Conservation (phyloP, 2,113 vertebrate species). For the Mionectes macconnelli region DNA sequence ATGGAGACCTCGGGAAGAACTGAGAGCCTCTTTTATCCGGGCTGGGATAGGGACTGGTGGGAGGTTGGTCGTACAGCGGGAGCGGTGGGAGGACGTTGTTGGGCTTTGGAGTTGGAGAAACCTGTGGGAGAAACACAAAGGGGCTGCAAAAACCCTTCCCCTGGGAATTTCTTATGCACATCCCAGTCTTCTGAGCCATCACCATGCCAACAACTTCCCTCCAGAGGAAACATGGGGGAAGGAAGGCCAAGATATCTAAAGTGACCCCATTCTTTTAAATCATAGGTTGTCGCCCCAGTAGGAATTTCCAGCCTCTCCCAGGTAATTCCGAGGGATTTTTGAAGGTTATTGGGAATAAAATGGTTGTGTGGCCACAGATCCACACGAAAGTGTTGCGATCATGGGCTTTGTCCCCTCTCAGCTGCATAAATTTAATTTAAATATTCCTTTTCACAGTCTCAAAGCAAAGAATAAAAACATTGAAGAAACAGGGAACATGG, state of each 20-base stretch:
- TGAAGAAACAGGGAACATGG: not conserved
- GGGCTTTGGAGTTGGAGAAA: constrained; percentile 80
- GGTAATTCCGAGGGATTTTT: not conserved
- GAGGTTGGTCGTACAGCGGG: constrained; percentile 92
- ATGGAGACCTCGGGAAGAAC: constrained; percentile 87
- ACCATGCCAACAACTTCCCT: not conserved
- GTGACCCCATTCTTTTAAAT: not conserved
- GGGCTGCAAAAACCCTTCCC: not conserved
- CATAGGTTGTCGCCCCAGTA: not conserved
- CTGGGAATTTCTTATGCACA: not conserved
- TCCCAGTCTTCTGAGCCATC: not conserved
- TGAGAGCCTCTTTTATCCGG: constrained; percentile 85
- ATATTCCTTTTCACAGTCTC: not conserved
- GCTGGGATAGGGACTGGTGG: constrained; percentile 87
- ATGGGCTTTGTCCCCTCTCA: accelerated
- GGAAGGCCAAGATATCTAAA: not conserved
- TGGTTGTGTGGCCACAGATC: accelerated
- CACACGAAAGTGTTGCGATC: not conserved
- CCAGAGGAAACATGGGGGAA: not conserved
- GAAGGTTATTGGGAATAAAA: not conserved
- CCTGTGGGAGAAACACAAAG: constrained; percentile 29
- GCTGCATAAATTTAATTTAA: not conserved
- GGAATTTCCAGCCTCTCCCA: not conserved
- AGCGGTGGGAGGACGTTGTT: constrained; percentile 85
- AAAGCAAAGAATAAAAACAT: not conserved